phyloP scores from a whole-genome alignment of 2,797 vertebrate species.

The Spheniscus humboldti region DNA sequence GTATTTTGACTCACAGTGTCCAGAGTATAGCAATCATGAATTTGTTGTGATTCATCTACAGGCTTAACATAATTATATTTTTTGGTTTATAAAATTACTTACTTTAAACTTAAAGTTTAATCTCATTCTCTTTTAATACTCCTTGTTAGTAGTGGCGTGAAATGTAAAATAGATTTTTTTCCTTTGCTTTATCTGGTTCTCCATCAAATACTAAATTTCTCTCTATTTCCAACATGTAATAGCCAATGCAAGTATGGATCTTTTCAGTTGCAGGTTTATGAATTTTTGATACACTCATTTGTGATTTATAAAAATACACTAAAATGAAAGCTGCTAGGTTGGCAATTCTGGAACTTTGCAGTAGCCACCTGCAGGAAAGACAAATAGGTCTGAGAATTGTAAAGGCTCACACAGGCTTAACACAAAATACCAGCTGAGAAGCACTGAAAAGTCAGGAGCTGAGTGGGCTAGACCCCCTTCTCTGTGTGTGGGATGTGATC shows the following conservation, averaged over 20 bases:
- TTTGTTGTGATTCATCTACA: background rate
- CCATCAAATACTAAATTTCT: background rate
- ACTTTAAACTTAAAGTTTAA: background rate
- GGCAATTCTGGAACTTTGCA: background rate
- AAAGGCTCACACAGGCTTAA: background rate
- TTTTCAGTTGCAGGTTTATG: background rate
- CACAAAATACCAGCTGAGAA: background rate
- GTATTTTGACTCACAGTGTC: background rate
- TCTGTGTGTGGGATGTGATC: background rate
- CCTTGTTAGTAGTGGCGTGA: background rate
- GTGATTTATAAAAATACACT: background rate
- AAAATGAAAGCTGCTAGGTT: background rate
- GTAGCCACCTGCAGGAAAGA: background rate
- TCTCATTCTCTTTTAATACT: background rate
- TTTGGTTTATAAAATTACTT: background rate
- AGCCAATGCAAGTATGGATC: background rate
- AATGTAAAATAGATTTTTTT: background rate
- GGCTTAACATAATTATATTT: background rate
- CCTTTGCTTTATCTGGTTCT: background rate
- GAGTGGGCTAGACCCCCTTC: background rate
- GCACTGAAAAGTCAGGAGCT: background rate
- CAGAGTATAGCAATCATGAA: background rate
- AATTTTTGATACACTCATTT: background rate
- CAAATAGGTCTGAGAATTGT: background rate
- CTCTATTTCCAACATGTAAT: background rate